phyloP scores from a whole-genome alignment of 2,113 vertebrate genomes.

The Eubucco bourcierii region DNA sequence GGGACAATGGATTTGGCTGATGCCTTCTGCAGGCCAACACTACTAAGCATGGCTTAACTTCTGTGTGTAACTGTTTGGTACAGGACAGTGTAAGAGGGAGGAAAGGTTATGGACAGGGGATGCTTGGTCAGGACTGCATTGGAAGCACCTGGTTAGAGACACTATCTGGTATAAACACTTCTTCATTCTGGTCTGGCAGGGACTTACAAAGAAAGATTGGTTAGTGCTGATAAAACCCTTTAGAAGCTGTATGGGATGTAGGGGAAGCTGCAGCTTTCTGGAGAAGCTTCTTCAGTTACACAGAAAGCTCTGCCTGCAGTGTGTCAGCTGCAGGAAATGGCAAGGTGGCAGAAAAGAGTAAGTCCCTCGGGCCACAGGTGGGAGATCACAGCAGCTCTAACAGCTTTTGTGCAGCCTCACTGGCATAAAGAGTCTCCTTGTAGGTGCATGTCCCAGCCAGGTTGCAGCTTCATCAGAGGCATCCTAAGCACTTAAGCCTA shows the following conservation, averaged over 20 bases:
- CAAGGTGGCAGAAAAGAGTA: background rate
- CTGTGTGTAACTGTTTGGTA: background rate
- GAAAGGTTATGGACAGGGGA: background rate
- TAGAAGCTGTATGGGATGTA: background rate
- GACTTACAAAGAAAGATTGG: background rate
- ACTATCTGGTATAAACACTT: background rate
- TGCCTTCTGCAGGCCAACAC: background rate
- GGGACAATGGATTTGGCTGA: background rate
- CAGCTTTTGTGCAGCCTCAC: background rate
- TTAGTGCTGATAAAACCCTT: background rate
- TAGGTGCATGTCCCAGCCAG: background rate
- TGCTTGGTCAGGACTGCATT: background rate
- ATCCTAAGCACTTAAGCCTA: background rate
- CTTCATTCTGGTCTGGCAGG: background rate
- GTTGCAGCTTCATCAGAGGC: background rate
- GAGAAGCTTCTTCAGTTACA: background rate
- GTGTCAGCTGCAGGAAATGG: background rate
- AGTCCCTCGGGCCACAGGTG: background rate
- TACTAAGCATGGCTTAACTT: background rate
- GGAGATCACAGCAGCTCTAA: background rate
- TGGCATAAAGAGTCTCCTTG: background rate
- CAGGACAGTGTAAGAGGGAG: background rate
- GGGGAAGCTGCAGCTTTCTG: background rate
- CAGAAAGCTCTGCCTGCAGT: background rate
- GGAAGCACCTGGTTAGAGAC: background rate